Base-by-base conservation (phyloP, 2,797 vertebrate species). In the Zalophus californianus region DNA sequence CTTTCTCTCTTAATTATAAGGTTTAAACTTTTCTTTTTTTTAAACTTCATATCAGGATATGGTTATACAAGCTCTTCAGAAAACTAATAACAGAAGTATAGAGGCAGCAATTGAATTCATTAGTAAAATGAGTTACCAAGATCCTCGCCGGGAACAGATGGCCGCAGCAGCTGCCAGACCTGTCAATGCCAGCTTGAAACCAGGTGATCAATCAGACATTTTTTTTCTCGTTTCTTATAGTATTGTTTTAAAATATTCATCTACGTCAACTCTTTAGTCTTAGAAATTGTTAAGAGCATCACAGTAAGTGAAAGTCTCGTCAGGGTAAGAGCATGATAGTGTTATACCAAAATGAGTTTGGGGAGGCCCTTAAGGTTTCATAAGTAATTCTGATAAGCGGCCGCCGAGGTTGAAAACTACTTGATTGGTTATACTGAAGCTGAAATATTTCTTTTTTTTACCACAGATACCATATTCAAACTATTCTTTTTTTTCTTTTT, bases 111-210 rank as follows among this genome's bases (percentile, higher is more conserved):
- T 99, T n/a, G 99, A 99, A 97, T 99, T 99, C 98, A 99, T 99
- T 98, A 99, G 99, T 98, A 99, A 99, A 98, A 99, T 99, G 99
- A 99, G 99, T 98, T 99, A 99, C 98, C 99, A 99, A 96, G 99
- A 99, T 97, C 95, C 99, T 14, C 98, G 99, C 93, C 99, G 99
- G 96, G 99, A 99, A 20, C 99, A 99, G 98, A 99, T 99, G 99
- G 98, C 98, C 84, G 98, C 98, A 85, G 98, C 98, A 95, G 98
- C 99, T 94, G 98, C 99, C 90, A 99, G 99, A 86, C 99, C 99
- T 85, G 88, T 99, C 97, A 99, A 99, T 0, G 70, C 99, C 77
- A 98, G 98, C 97, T 98, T 99, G 97, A 99, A 99, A 98, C 98
- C 99, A 90, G 99, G 99, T 99, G 97, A 98, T 68, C 90, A 78